Conservation (phyloP, 1,140 invertebrate genomes). For the Macrobrachium nipponense region DNA sequence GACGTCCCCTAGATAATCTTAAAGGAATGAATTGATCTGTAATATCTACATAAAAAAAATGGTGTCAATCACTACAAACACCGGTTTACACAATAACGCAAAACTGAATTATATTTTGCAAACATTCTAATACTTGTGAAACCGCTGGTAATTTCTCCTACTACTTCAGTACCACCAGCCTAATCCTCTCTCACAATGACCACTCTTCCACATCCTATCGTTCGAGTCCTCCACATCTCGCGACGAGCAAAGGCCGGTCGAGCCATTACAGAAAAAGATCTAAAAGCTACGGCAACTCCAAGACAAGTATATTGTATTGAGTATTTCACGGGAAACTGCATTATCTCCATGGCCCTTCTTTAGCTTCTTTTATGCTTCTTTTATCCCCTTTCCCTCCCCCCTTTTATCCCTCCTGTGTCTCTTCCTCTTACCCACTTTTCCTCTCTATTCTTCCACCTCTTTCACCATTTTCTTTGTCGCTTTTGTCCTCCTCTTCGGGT, state of each 20-base stretch:
- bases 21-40: too few relatives aligned
- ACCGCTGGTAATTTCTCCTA: constrained; percentile 39
- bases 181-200: constrained; percentile 54
- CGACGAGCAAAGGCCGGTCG: neutral
- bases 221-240: neutral
- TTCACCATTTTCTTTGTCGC: constrained; percentile 4
- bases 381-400: constrained; percentile 38
- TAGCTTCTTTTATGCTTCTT: constrained; percentile 50
- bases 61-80: too few relatives aligned
- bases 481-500: neutral
- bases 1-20: neutral
- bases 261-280: constrained; percentile 34
- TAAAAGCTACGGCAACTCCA: constrained; percentile 9
- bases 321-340: constrained; percentile 59
- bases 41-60: too few relatives aligned
- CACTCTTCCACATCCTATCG: constrained; percentile 38
- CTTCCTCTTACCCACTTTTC: constrained; percentile 13
- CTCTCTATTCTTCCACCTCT: constrained; percentile 14
- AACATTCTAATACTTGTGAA: neutral
- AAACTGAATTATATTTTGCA: too few relatives aligned
- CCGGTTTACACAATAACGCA: too few relatives aligned
- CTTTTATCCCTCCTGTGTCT: constrained; percentile 26
- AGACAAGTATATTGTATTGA: constrained; percentile 50
- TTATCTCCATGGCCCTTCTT: constrained; percentile 54
- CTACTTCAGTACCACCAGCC: constrained; percentile 41